These are phyloP conservation scores for Drosophila asahinai DNA, from an alignment of 1,140 invertebrate genomes.

Conservation along the genomic window DNA sequence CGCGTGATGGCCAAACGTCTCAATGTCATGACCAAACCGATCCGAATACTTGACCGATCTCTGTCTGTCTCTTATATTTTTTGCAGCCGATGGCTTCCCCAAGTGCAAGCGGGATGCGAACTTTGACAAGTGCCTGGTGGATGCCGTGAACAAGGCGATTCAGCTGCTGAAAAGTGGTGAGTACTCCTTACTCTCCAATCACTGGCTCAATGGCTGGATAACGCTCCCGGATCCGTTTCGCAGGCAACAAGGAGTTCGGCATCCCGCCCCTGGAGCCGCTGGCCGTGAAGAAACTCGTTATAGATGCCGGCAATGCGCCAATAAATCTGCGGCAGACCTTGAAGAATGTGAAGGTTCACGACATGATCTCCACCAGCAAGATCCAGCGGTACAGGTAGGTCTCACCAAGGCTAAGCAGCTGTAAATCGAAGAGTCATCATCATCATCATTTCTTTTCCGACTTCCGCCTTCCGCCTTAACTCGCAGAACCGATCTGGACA, in stretches of 20 bases:
- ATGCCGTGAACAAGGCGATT: slow-evolving; percentile 79
- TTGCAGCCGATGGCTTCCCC: slow-evolving; percentile 68
- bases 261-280: slow-evolving; percentile 84
- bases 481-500: slow-evolving; percentile 85
- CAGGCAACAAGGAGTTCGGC: slow-evolving; percentile 83
- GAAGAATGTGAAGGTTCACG: slow-evolving; percentile 86
- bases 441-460: neutral
- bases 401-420: slow-evolving; percentile 7
- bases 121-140: slow-evolving; percentile 83
- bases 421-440: slow-evolving; percentile 1
- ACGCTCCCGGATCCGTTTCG: slow-evolving; percentile 25
- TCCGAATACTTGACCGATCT: slow-evolving; percentile 17
- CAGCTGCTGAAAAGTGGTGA: slow-evolving; percentile 73
- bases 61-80: slow-evolving; percentile 20
- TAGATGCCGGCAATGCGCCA: slow-evolving; percentile 83
- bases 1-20: slow-evolving; percentile 32
- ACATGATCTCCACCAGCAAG: slow-evolving; percentile 85
- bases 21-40: slow-evolving; percentile 66
- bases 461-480: neutral
- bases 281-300: slow-evolving; percentile 79
- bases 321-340: slow-evolving; percentile 87
- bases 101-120: slow-evolving; percentile 81
- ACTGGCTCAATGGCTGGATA: neutral
- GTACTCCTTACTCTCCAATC: neutral
- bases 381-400: slow-evolving; percentile 78